Evolutionary conservation across 2,113 vertebrate genomes (phyloP), one percentile per base, ranked within the genome.

Genomic region (Sterna hirundo): DNA sequence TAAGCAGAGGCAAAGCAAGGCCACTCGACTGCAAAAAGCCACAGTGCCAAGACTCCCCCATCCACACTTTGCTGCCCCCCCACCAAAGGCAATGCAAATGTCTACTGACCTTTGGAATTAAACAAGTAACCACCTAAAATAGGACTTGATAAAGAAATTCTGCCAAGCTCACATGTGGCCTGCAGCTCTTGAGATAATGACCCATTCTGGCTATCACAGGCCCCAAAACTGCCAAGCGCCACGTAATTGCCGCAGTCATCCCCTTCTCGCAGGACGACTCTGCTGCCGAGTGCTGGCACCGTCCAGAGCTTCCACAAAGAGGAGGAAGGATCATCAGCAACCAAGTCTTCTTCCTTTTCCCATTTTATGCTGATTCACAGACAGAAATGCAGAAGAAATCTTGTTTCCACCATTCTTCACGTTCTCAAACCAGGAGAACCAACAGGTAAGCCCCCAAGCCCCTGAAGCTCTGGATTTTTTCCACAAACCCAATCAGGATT

Each of bases 31-130:
- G 12, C 1, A 5, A 85, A 7, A 46, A 58, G 15, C 2, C 32
- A 25, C 61, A 25, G 78, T 3, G 30, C 54, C 46, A 32, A 27
- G 20, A 40, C n/a, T n/a, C 18, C 46, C 47, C 21, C 55, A 20
- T 10, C 54, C 3, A 9, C 0, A 2, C 64, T 55, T 15, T 47
- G 68, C 64, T 69, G 65, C 13, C 40, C 26, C 49, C 29, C 17
- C 46, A 17, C 42, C 2, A 0, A 32, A 51, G n/a, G 42, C 34
- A 62, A 60, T 2, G 6, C 51, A 17, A 75, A 40, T 0, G 0
- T 3, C 40, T 75, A 40, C 4, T 17, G 60, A 84, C 72, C 72
- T 94, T 52, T 57, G 47, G n/a, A 88, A 87, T 71, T 30, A 68
- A 88, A 55, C 57, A 70, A 71, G 61, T 7, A 79, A 34, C 21